phyloP scores from a whole-genome alignment of 2,888 invertebrate genomes.

The Leptinotarsa peninsularis region DNA sequence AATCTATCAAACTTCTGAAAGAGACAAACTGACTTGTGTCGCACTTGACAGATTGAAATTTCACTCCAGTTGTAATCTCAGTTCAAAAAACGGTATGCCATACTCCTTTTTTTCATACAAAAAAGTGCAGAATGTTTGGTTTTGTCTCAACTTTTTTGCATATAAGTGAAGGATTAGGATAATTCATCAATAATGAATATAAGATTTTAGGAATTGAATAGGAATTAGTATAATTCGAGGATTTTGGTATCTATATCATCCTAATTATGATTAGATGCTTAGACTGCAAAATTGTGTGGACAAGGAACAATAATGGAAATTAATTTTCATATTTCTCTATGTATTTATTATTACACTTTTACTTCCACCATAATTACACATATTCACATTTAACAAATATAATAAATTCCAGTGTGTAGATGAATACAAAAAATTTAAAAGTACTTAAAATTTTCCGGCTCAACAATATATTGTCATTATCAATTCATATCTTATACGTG shows the following conservation, averaged over 20 bases:
- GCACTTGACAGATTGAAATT: not conserved
- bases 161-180: too few relatives aligned
- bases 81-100: too few relatives aligned
- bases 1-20: not conserved
- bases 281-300: not conserved
- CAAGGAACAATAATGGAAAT: not conserved
- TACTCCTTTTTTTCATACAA: too few relatives aligned
- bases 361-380: conserved; percentile 43
- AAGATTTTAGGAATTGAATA: too few relatives aligned
- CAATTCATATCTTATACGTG: not conserved
- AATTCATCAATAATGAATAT: too few relatives aligned
- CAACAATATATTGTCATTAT: conserved; percentile 18
- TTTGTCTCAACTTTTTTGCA: too few relatives aligned
- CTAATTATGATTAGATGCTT: not conserved
- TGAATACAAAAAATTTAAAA: conserved; percentile 29
- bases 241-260: too few relatives aligned
- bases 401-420: conserved; percentile 23
- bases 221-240: too few relatives aligned
- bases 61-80: not conserved
- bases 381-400: conserved; percentile 42
- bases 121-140: too few relatives aligned
- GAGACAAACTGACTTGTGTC: not conserved
- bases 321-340: not conserved
- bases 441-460: conserved; percentile 18
- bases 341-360: conserved; percentile 40